Conservation (phyloP, 2,113 vertebrate species). For the Xiphophorus hellerii region DNA sequence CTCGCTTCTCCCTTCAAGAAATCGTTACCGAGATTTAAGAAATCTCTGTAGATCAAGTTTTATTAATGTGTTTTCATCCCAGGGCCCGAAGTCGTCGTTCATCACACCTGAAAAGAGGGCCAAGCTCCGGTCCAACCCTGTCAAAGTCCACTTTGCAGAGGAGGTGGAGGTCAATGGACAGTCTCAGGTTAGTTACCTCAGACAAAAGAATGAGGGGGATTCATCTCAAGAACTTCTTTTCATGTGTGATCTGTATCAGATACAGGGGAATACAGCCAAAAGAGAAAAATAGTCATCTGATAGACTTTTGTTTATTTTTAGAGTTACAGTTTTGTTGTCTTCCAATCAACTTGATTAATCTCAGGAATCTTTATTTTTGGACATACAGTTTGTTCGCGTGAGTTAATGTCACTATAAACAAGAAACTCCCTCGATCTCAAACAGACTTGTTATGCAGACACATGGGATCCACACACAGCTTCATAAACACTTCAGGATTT, state of each 20-base stretch:
- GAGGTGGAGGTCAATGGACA: conserved; percentile 95
- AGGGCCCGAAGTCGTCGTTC: conserved; percentile 97
- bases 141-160: conserved; percentile 95
- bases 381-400: neutral
- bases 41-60: conserved; percentile 8
- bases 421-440: neutral
- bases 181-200: conserved; percentile 78
- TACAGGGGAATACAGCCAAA: no score
- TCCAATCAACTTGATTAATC: no score
- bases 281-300: neutral
- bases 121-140: conserved; percentile 90
- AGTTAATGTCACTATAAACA: neutral
- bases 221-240: neutral
- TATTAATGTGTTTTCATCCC: conserved; percentile 29
- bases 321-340: neutral
- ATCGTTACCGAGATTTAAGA: conserved; percentile 29
- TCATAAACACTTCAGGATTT: neutral
- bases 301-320: neutral
- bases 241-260: neutral
- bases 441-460: neutral
- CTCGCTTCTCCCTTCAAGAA: conserved; percentile 23
- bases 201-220: neutral
- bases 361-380: no score
- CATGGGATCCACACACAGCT: neutral
- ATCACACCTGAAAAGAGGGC: conserved; percentile 96